Base-by-base conservation (phyloP, 2,113 vertebrate genomes). In the Penelope pileata region DNA sequence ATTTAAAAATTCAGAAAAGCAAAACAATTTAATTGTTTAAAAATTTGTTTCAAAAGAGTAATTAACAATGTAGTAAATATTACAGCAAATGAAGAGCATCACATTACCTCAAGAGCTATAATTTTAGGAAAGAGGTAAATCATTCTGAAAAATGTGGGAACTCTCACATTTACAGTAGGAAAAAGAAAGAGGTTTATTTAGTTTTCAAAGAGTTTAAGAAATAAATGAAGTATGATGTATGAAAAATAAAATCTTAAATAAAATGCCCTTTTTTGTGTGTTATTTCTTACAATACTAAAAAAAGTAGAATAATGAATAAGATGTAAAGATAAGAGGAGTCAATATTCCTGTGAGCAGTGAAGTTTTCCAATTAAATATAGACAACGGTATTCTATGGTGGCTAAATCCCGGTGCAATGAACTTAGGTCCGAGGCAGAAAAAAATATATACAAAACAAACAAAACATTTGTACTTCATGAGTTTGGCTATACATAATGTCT, bases 211-310 rank as follows among this genome's bases (percentile, higher is more conserved):
- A 56, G 3, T 5, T 24, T 48, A 58, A 82, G 60, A 72, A 54
- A 43, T 19, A 64, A 78, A 47, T 9, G 9, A 60, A 3, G 1
- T 30, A 4, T 15, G 15, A 66, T 30, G 4, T 22, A 51, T 27
- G 15, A 79, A 91, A 58, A 16, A 22, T 6, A 2, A 51, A 16
- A 43, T 62, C 81, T 22, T 34, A 60, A 59, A 50, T 32, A 26
- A 38, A 30, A 4, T 1, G 7, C 14, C 23, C 0, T 34, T 68
- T 77, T 34, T 68, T 76, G n/a, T 50, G 40, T 14, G 0, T 4
- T 53, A 2, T 58, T 48, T 63, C 38, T 59, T 53, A 30, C 26
- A 58, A 32, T 62, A 18, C 42, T 43, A 12, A 54, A 6, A 56
- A 50, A 75, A 42, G 38, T 10, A 2, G 1, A 22, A 24, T 36